These are phyloP conservation scores for Turritopsis dohrnii DNA, from an alignment of 30 jellyfish, hydroid and myxozoan species.

Conservation along the genomic window DNA sequence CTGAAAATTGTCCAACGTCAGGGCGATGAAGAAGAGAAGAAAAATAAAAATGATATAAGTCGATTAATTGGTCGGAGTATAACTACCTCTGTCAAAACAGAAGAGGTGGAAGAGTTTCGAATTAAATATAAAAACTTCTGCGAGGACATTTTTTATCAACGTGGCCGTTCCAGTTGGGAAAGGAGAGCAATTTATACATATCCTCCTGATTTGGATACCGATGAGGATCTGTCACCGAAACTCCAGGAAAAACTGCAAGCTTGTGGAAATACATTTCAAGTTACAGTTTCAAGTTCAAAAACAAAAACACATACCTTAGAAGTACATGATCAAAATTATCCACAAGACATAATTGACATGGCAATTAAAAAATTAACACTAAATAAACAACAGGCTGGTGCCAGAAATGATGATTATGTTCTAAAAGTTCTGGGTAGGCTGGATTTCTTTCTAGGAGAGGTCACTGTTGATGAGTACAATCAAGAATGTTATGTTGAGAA, in stretches of 20 bases:
- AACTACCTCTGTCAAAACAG: slow-evolving; percentile 45
- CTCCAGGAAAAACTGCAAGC: slow-evolving; percentile 39
- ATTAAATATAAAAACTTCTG: slow-evolving; percentile 51
- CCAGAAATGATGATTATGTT: slow-evolving; percentile 50
- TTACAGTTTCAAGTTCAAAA: slow-evolving; percentile 51
- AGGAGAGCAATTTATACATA: slow-evolving; percentile 77
- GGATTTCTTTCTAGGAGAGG: slow-evolving; percentile 56
- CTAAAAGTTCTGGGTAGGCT: slow-evolving; percentile 65
- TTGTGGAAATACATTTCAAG: slow-evolving; percentile 21
- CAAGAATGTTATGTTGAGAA: slow-evolving; percentile 35
- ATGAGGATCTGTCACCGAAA: slow-evolving; percentile 37
- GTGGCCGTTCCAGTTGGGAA: slow-evolving; percentile 89
- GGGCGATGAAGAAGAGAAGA: slow-evolving; percentile 75
- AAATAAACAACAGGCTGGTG: slow-evolving; percentile 18
- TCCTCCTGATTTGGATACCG: slow-evolving; percentile 87
- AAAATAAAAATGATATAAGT: slow-evolving; percentile 54
- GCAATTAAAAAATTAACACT: slow-evolving; percentile 34
- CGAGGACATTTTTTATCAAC: slow-evolving; percentile 38
- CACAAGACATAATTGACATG: slow-evolving; percentile 37
- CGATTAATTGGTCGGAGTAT: slow-evolving; percentile 78
- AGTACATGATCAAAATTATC: slow-evolving; percentile 28
- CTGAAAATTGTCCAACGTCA: slow-evolving; percentile 73
- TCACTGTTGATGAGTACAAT: slow-evolving; percentile 19
- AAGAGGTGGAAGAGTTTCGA: slow-evolving; percentile 70
- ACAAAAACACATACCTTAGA: slow-evolving; percentile 28